Evolutionary conservation across 1,140 invertebrate species (phyloP).

Genomic region (Neocloeon triangulifer): DNA sequence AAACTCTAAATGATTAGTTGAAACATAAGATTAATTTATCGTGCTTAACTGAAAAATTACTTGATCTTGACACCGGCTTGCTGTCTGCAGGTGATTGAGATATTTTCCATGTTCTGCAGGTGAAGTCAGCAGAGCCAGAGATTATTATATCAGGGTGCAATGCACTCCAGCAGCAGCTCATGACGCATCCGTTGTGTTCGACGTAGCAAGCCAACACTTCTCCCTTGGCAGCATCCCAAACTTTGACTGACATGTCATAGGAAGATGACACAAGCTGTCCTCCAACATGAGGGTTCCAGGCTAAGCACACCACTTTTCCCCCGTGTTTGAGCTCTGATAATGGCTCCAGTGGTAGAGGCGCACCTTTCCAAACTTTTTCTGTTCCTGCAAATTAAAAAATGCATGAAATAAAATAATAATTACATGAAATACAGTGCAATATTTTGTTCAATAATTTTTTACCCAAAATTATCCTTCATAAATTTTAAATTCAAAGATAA

Average conservation of each 20-base stretch:
- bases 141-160: constrained; percentile 32
- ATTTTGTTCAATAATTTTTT: not conserved
- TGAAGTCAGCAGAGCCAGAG: constrained; percentile 31
- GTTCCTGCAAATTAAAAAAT: not conserved
- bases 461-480: not conserved
- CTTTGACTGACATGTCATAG: constrained; percentile 41
- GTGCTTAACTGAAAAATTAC: too few relatives aligned
- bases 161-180: constrained; percentile 37
- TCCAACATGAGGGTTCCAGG: constrained; percentile 49
- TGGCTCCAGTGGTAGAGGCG: constrained; percentile 20
- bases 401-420: not conserved
- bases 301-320: constrained; percentile 28
- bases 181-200: constrained; percentile 22
- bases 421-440: not conserved
- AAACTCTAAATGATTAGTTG: too few relatives aligned
- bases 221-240: constrained; percentile 41
- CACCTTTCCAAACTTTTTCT: constrained; percentile 7
- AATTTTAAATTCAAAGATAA: too few relatives aligned
- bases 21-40: too few relatives aligned
- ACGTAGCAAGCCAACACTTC: constrained; percentile 27
- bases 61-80: too few relatives aligned
- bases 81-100: too few relatives aligned
- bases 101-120: constrained; percentile 31
- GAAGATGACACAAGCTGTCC: constrained; percentile 40
- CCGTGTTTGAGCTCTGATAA: constrained; percentile 35